Base-by-base conservation (phyloP, 2,888 invertebrate species). In the Coronaproctus castanopsis region DNA sequence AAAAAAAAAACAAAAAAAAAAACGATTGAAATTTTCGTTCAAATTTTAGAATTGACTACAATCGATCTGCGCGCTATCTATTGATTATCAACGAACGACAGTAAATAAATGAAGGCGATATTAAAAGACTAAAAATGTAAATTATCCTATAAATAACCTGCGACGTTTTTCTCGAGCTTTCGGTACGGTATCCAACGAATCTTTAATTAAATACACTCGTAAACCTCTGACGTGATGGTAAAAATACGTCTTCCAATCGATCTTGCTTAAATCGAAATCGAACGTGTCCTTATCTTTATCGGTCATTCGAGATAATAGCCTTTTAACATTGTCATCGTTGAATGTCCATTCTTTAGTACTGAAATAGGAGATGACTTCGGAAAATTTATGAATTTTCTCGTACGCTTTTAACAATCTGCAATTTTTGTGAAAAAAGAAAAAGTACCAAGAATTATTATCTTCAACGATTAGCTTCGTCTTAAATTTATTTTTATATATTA, bases 161-260 rank as follows among this genome's bases (percentile, higher is more conserved):
- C 75, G 77, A 64, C 82, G 73, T 66, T 77, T 76, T 56, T 74
- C 75, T 65, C 76, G 75, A 52, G 83, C 87, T 67, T 81, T 77
- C 0, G 83, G 82, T 57, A 89, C 70, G 0, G 86, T 84, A 0
- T 82, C 81, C 5, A 85, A 69, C 18, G 86, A 82, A 68, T 92
- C 91, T 66, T 88, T 87, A 36, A 90, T 71, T 5, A 91, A 72
- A 69, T 85, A 90, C 1, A 83, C 77, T 64, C 90, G 77, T 52
- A 86, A 77, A 2, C 91, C 91, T 71, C 78, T 72, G 8, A 84
- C 74, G 67, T 85, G 87, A 55, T 76, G 78, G 63, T 78, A 76
- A 67, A 85, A 80, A 67, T 83, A 89, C 0, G 75, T 73, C 5
- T 83, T 80, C 91, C 91, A 92, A 54, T 83, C 77, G 66, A 91